Base-by-base conservation (phyloP, 2,888 invertebrate genomes). In the Lasioglossum pauxillum region DNA sequence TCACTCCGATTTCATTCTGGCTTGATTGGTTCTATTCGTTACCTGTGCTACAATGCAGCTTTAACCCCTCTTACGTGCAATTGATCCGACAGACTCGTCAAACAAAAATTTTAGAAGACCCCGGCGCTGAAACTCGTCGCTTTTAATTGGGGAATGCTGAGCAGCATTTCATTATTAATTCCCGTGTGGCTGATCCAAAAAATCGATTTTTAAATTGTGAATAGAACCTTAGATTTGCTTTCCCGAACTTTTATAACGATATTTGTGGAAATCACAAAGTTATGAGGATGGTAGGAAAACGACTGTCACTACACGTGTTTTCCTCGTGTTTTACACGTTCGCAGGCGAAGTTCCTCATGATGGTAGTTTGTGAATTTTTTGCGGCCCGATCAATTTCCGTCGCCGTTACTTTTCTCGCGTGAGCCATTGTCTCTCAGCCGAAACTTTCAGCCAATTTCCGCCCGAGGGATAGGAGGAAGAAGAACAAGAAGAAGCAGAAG, bases 401-500 rank as follows among this genome's bases (percentile, higher is more conserved):
- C 27, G 1, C 69, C 67, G 14, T 16, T 64, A 8, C 31, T 60
- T 79, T 60, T 79, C n/a, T 27, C 19, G 53, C 31, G 23, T 75
- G 14, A 2, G 38, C 49, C 23, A 69, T 71, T 77, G 76, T 85
- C 27, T 60, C n/a, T 2, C 35, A n/a, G n/a, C 57, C 57, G n/a
- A 57, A 57, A 46, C 35, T 64, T 69, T 80, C 74, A 1, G 16
- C 23, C 23, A 64, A 72, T 71, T 46, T 23, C 14, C 27, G 5
- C 1, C 10, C 27, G 23, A 57, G 53, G 12, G 44, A 44, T 14
- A 44, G 14, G 44, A 44, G 0, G 12, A 44, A 44, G 44, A 44
- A 44, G 44, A 44, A 2, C 46, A 57, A 57, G 27, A 64, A 2
- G 64, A 71, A 67, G 67, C 60, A 74, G 14, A 38, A 7, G 75